These are phyloP conservation scores for Stylophora pistillata DNA, from an alignment of 64 coral and sea anemone species.

Conservation along the genomic window DNA sequence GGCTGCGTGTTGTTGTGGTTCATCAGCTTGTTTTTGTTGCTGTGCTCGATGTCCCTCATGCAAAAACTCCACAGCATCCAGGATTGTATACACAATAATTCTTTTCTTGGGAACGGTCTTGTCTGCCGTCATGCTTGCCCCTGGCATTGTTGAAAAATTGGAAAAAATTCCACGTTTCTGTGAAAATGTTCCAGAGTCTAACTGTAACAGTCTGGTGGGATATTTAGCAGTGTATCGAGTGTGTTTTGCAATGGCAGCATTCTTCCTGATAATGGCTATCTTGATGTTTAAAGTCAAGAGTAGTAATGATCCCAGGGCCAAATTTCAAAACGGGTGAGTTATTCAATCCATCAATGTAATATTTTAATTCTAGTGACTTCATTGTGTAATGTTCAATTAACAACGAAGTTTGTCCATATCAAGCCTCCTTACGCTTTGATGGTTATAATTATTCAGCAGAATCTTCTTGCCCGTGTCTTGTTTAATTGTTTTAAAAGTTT, in stretches of 20 bases:
- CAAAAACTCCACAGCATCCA: conserved; percentile 96
- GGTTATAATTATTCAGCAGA: no score
- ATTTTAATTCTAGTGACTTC: no score
- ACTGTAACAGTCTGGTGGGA: conserved; percentile 81
- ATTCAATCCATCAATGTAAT: neutral
- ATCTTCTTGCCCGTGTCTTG: no score
- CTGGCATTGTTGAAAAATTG: conserved; percentile 81
- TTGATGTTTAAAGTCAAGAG: conserved; percentile 92
- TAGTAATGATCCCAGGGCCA: conserved; percentile 87
- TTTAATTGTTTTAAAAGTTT: no score
- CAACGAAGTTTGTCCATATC: no score
- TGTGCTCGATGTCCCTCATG: conserved; percentile 91
- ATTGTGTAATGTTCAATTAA: no score
- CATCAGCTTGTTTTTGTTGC: conserved; percentile 94
- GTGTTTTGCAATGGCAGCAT: conserved; percentile 95
- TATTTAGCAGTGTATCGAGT: conserved; percentile 97
- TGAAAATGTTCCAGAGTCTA: conserved; percentile 27
- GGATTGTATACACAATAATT: conserved; percentile 94
- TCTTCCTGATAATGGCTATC: conserved; percentile 82
- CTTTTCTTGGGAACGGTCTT: conserved; percentile 89
- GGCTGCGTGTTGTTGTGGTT: conserved; percentile 98
- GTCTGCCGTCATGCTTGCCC: conserved; percentile 88
- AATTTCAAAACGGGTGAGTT: conserved; percentile 97
- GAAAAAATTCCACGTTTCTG: conserved; percentile 87
- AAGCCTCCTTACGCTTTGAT: no score